phyloP scores from a whole-genome alignment of 2,888 invertebrate genomes.

The Diachrysia chrysitis region DNA sequence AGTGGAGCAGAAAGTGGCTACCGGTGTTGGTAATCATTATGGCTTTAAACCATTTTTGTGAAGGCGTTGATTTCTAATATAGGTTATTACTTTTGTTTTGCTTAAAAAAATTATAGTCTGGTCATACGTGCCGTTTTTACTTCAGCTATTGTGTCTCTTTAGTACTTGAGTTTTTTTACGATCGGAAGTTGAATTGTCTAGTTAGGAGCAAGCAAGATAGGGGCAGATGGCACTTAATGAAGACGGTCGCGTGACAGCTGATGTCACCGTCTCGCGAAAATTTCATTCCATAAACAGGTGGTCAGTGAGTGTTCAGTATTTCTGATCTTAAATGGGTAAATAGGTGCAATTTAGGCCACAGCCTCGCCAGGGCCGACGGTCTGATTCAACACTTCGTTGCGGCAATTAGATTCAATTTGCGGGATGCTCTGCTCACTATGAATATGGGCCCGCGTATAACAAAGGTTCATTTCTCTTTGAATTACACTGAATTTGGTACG shows the following conservation, averaged over 20 bases:
- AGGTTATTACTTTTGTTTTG: too few species aligned
- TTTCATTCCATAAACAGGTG: constrained; percentile 81
- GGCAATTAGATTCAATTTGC: constrained; percentile 88
- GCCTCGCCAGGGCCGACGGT: constrained; percentile 71
- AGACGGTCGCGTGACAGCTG: constrained; percentile 60
- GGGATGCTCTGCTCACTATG: constrained; percentile 76
- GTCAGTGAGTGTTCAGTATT: constrained; percentile 80
- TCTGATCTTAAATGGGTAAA: constrained; percentile 84
- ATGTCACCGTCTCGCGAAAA: constrained; percentile 73
- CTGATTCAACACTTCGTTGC: constrained; percentile 88
- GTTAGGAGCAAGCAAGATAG: constrained; percentile 51
- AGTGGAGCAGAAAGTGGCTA: not conserved
- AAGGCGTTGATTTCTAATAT: not conserved
- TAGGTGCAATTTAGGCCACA: constrained; percentile 85
- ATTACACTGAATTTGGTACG: constrained; percentile 70
- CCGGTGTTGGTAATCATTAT: not conserved
- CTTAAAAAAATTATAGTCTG: too few species aligned
- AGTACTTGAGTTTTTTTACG: constrained; percentile 19
- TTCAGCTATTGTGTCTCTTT: not conserved
- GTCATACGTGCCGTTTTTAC: not conserved
- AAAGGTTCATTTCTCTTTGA: constrained; percentile 79
- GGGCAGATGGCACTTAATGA: constrained; percentile 58
- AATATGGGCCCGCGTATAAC: constrained; percentile 78
- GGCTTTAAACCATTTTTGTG: not conserved
- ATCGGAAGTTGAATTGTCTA: constrained; percentile 44